Base-by-base conservation (phyloP, 2,888 invertebrate species). In the Clivina fossor region DNA sequence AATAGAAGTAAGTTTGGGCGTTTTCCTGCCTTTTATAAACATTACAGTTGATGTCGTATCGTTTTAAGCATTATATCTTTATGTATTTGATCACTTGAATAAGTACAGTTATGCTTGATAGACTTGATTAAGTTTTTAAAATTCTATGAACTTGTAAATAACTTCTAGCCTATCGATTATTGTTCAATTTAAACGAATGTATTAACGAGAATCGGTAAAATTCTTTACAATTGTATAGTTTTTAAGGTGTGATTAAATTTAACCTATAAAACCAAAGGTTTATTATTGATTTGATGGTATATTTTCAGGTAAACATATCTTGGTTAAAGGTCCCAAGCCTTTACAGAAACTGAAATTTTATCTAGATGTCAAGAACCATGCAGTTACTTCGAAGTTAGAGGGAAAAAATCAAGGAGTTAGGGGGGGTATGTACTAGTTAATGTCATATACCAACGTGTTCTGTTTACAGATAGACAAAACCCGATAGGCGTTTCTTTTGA, bases 321-420 rank as follows among this genome's bases (percentile, higher is more conserved):
- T 69, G 59, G 65, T 76, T 62, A 80, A 76, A 65, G 74, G 76
- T 62, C 72, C 74, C 54, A 80, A 79, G 68, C 81, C 82, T 44
- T 70, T 87, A 70, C 79, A 79, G 66, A 81, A 83, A 72, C 84
- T 83, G 68, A 83, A 80, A 70, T 87, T 88, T 76, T 88, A 86
- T 73, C 79, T 88, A 79, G 86, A 88, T 70, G 80, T 88, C 65
- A 84, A 85, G 75, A 87, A 85, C 67, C 81, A 83, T 76, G 80
- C 78, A 63, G 73, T 82, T 53, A 78, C 82, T 59, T 76, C 78
- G 66, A 84, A 82, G 63, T 73, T 88, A 73, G 86, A 87, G 66
- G 76, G 78, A 61, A 83, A n/a, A 82, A 71, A 82, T 88, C 65
- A 83, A 83, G 70, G 80, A 83, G 65, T 78, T 88, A 72, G 88